Base-by-base conservation (phyloP, 1,140 invertebrate genomes). In the Cylas formicarius region DNA sequence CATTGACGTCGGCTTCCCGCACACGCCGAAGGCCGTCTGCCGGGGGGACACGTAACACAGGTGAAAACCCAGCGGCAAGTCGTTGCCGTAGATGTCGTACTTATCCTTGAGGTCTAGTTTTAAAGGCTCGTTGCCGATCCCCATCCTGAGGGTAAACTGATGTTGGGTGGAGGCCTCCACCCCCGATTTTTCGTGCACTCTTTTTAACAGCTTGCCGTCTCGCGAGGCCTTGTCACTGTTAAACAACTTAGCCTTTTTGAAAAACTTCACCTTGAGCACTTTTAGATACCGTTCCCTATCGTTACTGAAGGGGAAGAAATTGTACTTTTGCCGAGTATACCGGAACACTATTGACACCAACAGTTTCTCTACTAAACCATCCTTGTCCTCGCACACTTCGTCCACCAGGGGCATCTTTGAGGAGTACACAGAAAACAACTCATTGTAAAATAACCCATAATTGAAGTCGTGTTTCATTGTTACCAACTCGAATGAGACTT, bases 291-390 rank as follows among this genome's bases (percentile, higher is more conserved):
- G 29, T 4, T 31, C 33, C 10, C 27, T 17, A 45, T 60, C 53
- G 46, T 40, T 19, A 24, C 42, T 38, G 37, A 58, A 56, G 1
- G 52, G 53, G 45, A 50, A 60, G n/a, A 60, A 56, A 9, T 46
- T 42, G 11, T 18, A 34, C 35, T 23, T 32, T 5, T 50, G 4
- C 34, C 42, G 44, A 11, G 24, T 46, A 20, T 40, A 44, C 29
- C 37, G 38, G 6, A 40, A 36, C 4, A 48, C 26, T 33, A 60
- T 43, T 17, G 28, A 33, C 2, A 39, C 29, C 11, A 38, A 28
- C 9, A 60, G 27, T 37, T 52, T 56, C 14, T 57, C 37, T 4
- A 37, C 23, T 18, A 60, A 33, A 28, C 50, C 55, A 21, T 53
- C 40, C 16, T 39, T 45, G 41, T 60, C 49, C 26, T 45, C 24